Conservation (phyloP, 2,888 invertebrate species). For the Chelonus formosanus region DNA sequence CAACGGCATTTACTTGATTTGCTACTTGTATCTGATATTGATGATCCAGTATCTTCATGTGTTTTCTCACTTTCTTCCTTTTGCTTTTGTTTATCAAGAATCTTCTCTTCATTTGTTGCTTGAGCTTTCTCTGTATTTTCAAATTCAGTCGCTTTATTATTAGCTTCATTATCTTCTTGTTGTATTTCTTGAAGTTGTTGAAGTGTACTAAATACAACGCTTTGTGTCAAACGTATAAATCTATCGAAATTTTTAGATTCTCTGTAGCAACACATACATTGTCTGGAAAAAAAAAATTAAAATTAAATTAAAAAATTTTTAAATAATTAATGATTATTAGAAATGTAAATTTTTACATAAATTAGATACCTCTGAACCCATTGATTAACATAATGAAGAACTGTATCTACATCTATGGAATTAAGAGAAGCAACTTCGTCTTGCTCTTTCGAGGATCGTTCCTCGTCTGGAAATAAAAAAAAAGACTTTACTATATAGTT, state of each 20-base stretch:
- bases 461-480: slow-evolving; percentile 72
- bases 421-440: slow-evolving; percentile 78
- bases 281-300: slow-evolving; percentile 68
- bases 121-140: slow-evolving; percentile 36
- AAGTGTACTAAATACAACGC: slow-evolving; percentile 83
- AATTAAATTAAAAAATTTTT: slow-evolving; percentile 2
- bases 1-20: slow-evolving; percentile 64
- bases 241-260: slow-evolving; percentile 92
- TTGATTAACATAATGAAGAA: slow-evolving; percentile 85
- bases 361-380: slow-evolving; percentile 83
- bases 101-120: slow-evolving; percentile 34
- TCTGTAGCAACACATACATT: slow-evolving; percentile 95
- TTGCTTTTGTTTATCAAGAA: slow-evolving; percentile 29
- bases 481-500: neutral
- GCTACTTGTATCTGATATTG: slow-evolving; percentile 36
- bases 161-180: slow-evolving; percentile 55
- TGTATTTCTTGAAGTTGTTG: slow-evolving; percentile 81
- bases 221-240: slow-evolving; percentile 88
- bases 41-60: slow-evolving; percentile 56
- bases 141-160: slow-evolving; percentile 32
- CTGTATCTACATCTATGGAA: slow-evolving; percentile 83
- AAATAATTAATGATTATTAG: neutral
- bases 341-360: no score
- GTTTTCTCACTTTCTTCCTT: slow-evolving; percentile 50
- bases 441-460: slow-evolving; percentile 79